Evolutionary conservation across 2,888 invertebrate genomes (phyloP), one percentile per base, ranked within the genome.

Genomic region (Amblyjoppa proteus): DNA sequence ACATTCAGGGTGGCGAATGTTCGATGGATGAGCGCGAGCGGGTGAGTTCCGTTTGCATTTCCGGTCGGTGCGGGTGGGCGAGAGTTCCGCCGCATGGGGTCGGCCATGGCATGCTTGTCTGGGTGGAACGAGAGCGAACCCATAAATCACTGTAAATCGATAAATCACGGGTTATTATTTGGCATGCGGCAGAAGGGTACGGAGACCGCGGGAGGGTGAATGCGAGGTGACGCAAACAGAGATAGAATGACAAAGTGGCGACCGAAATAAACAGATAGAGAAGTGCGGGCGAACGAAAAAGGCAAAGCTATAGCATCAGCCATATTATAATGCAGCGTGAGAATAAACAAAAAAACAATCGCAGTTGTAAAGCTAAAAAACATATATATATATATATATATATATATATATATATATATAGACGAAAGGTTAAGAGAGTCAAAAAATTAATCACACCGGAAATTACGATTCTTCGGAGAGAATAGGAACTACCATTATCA

Each of bases 91-190:
- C 49, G 61, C 81, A 51, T 49, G 53, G 53, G 71, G 71, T 58
- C 4, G 20, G 64, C 34, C 45, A 51, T 80, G 31, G 45, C 16
- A 58, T 56, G 49, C 82, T 75, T 66, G 53, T 82, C 58, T 70
- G 75, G 71, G 51, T 81, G 25, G 56, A 69, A 85, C 84, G 82
- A 86, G 77, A 51, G 79, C 28, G 61, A 53, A 87, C 68, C 77
- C 66, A 85, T 90, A 88, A 89, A 91, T 90, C 90, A 90, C 81
- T 34, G 56, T 74, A 86, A 87, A 87, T 89, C 89, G 87, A 91
- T 91, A 91, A 91, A 91, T 91, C 90, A 90, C 84, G 87, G 87
- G 87, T 90, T 89, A 90, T 90, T 90, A 88, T 83, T 82, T 79
- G 85, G 83, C 88, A 85, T 77, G 87, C 83, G 79, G 78, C 77